phyloP scores from a whole-genome alignment of 2,888 invertebrate species.

The Marasmarcha lunaedactyla region DNA sequence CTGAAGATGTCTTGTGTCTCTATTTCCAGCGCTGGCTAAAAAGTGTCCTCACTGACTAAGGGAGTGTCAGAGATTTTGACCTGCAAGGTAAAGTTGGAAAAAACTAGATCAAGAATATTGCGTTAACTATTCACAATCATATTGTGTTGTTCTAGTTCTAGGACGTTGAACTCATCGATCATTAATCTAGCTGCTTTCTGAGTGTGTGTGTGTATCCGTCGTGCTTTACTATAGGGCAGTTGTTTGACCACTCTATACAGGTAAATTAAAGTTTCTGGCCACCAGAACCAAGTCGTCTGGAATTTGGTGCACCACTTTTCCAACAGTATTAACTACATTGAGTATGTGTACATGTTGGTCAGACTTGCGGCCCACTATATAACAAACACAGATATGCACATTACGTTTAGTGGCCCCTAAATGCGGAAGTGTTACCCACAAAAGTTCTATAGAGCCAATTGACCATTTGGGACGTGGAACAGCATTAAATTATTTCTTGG shows the following conservation, averaged over 20 bases:
- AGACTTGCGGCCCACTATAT: background rate
- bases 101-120: background rate
- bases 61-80: background rate
- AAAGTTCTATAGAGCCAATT: background rate
- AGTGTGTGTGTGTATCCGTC: background rate
- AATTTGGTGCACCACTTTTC: no score
- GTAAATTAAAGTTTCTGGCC: background rate
- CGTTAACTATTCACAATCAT: background rate
- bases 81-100: background rate
- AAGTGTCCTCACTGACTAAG: background rate
- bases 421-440: background rate
- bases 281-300: no score
- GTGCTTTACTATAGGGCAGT: background rate
- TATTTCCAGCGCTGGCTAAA: background rate
- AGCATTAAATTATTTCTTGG: background rate
- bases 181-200: background rate
- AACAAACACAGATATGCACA: background rate
- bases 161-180: background rate
- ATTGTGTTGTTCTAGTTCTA: background rate
- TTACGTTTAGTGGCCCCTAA: background rate
- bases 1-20: background rate
- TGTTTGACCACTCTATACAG: background rate
- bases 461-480: background rate
- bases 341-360: background rate
- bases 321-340: background rate